Percentiles rank a stretch among this genome's conserved stretches.
These are phyloP conservation scores for Chloroclystis v-ata DNA, from an alignment of 2,888 invertebrate species.

Conservation along the genomic window DNA sequence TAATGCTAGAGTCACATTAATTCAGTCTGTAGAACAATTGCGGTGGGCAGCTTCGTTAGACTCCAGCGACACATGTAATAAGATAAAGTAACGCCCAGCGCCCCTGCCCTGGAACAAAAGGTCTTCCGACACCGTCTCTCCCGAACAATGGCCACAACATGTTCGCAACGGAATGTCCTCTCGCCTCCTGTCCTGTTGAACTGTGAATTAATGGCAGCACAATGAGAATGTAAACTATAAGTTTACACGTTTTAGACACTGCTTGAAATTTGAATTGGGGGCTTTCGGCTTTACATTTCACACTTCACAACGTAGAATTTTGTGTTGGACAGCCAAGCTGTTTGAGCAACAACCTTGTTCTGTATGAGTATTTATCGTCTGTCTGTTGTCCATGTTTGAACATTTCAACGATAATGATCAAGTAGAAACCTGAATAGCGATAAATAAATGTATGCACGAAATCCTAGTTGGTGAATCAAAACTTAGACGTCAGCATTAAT, in stretches of 20 bases:
- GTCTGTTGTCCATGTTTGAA: too few species aligned
- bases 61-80: slow-evolving; percentile 65
- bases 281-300: neutral
- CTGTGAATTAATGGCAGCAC: slow-evolving; percentile 19
- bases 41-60: slow-evolving; percentile 57
- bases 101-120: slow-evolving; percentile 63
- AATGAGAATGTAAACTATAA: slow-evolving; percentile 5
- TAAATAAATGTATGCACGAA: neutral
- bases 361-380: too few species aligned
- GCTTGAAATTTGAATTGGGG: neutral
- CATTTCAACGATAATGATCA: neutral
- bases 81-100: slow-evolving; percentile 61
- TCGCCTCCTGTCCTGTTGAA: slow-evolving; percentile 41
- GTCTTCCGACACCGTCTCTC: slow-evolving; percentile 53
- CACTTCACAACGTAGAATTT: neutral
- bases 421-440: neutral
- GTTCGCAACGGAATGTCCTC: slow-evolving; percentile 39
- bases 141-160: slow-evolving; percentile 53
- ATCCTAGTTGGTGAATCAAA: neutral
- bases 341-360: too few species aligned
- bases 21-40: slow-evolving; percentile 58
- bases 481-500: neutral
- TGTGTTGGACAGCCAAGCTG: too few species aligned
- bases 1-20: slow-evolving; percentile 52
- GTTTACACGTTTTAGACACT: neutral